These are phyloP conservation scores for Zaprionus ornatus DNA, from an alignment of 1,140 invertebrate genomes.

Conservation along the genomic window DNA sequence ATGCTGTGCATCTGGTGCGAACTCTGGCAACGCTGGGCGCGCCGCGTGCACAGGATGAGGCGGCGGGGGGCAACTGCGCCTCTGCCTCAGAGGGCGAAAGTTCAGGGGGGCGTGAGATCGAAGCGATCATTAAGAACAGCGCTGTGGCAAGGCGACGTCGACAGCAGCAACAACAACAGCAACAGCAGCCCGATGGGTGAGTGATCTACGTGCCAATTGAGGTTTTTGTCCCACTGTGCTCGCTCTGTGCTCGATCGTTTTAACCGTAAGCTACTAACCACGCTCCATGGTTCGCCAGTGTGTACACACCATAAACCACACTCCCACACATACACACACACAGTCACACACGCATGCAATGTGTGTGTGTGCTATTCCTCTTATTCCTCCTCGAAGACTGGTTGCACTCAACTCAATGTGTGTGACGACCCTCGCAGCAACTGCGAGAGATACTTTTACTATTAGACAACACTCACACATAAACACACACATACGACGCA, in stretches of 20 bases:
- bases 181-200: conserved; percentile 68
- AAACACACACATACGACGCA: neutral
- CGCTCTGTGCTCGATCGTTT: conserved; percentile 48
- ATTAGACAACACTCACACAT: neutral
- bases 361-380: conserved; percentile 39
- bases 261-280: conserved; percentile 63
- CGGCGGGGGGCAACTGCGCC: conserved; percentile 43
- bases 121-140: conserved; percentile 85
- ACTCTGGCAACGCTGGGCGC: conserved; percentile 69
- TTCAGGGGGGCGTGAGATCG: conserved; percentile 86
- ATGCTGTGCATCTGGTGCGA: conserved; percentile 74
- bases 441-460: neutral
- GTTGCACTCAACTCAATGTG: conserved; percentile 35
- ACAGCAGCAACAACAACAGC: conserved; percentile 59
- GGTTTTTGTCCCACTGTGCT: conserved; percentile 19
- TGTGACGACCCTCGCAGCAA: conserved; percentile 2
- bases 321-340: conserved; percentile 25
- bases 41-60: conserved; percentile 29
- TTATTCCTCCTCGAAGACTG: conserved; percentile 57
- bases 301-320: conserved; percentile 3
- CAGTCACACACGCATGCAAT: conserved; percentile 42
- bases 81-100: conserved; percentile 85
- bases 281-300: neutral
- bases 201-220: conserved; percentile 42
- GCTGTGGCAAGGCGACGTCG: conserved; percentile 83